These are phyloP conservation scores for Amphimedon queenslandica DNA, from an alignment of 37 sponge, comb jelly and placozoan genomes.

Conservation along the genomic window DNA sequence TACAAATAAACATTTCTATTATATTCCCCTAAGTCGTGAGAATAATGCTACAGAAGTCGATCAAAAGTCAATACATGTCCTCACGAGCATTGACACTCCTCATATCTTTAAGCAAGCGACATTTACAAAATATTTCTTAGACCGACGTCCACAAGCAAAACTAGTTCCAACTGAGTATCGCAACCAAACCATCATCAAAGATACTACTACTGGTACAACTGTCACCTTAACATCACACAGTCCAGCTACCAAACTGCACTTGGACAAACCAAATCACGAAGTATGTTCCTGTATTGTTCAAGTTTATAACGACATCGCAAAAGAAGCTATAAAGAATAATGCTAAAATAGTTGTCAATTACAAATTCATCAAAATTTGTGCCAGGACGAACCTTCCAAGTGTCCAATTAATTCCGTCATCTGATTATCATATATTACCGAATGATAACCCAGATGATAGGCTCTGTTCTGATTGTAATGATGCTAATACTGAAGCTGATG, in stretches of 20 bases:
- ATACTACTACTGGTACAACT: neutral
- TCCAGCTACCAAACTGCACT: too few species aligned
- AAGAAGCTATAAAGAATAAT: neutral
- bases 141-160: neutral
- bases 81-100: neutral
- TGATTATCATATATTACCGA: too few species aligned
- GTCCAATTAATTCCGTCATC: too few species aligned
- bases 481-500: neutral
- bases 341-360: too few species aligned
- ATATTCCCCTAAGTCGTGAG: neutral
- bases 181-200: neutral
- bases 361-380: neutral
- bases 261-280: neutral
- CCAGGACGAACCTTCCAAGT: neutral
- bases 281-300: neutral
- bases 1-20: neutral
- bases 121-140: neutral
- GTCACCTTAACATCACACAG: too few species aligned
- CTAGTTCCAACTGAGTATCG: neutral
- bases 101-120: neutral
- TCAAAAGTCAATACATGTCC: neutral
- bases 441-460: too few species aligned
- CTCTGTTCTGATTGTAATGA: too few species aligned
- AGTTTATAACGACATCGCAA: neutral
- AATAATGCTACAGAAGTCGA: neutral